phyloP scores from a whole-genome alignment of 2,113 vertebrate species.

The Meriones unguiculatus region DNA sequence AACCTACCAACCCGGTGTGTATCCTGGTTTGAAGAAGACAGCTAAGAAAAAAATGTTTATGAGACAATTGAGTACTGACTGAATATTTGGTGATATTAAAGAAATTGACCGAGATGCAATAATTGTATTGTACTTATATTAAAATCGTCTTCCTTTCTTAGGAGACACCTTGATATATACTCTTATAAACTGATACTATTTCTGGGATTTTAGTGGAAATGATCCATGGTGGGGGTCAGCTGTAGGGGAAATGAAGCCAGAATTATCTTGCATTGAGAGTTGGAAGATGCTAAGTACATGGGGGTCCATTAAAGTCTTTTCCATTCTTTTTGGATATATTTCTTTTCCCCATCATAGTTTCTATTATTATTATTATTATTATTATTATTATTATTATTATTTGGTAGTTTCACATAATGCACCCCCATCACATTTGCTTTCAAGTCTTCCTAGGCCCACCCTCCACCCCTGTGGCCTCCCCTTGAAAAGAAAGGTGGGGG shows the following conservation, averaged over 20 bases:
- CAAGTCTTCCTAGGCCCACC: neutral
- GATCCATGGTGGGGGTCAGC: neutral
- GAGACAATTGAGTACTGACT: slow-evolving; percentile 24
- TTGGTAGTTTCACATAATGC: neutral
- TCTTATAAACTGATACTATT: neutral
- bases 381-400: neutral
- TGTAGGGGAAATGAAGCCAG: neutral
- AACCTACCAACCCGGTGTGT: neutral
- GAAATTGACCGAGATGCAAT: slow-evolving; percentile 42
- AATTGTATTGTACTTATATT: slow-evolving; percentile 35
- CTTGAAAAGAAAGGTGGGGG: too few relatives aligned
- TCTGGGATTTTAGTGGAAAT: neutral
- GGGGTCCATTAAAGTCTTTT: neutral
- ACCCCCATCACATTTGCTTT: neutral
- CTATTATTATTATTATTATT: too few relatives aligned
- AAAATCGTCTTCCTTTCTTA: slow-evolving; percentile 45
- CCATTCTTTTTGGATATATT: neutral
- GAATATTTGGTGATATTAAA: slow-evolving; percentile 53
- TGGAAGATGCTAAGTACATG: neutral
- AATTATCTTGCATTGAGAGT: neutral
- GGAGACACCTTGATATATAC: neutral
- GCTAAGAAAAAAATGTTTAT: slow-evolving; percentile 48
- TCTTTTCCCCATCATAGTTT: neutral
- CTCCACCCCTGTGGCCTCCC: neutral
- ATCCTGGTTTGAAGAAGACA: slow-evolving; percentile 35